These are phyloP conservation scores for Cosmia pyralina DNA, from an alignment of 2,888 invertebrate species.

Conservation along the genomic window DNA sequence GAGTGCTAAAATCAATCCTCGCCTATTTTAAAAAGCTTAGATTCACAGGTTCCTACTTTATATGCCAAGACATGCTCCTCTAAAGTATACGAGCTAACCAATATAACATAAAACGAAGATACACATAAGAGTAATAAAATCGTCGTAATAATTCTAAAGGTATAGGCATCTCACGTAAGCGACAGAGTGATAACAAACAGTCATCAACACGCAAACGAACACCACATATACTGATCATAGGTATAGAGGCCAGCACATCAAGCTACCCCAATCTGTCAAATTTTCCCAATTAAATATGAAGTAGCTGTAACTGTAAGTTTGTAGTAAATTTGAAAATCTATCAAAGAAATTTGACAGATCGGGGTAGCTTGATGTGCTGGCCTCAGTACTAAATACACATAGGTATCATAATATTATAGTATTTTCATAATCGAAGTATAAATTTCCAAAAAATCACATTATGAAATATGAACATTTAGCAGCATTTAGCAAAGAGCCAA, in stretches of 20 bases:
- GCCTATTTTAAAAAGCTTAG: constrained; percentile 5
- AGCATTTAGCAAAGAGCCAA: background rate
- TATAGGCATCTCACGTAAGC: constrained; percentile 44
- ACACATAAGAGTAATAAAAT: constrained; percentile 53
- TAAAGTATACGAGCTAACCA: constrained; percentile 47
- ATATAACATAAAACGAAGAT: constrained; percentile 46
- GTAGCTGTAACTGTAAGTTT: too few species aligned
- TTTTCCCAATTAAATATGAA: too few species aligned
- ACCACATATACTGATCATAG: background rate
- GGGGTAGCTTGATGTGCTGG: too few species aligned
- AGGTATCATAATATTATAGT: background rate
- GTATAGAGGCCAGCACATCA: too few species aligned
- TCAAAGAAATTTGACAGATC: too few species aligned
- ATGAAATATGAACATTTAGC: background rate
- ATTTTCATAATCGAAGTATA: background rate
- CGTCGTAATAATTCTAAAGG: constrained; percentile 53
- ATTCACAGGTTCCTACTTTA: constrained; percentile 21
- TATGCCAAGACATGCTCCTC: constrained; percentile 32
- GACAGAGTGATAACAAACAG: constrained; percentile 45
- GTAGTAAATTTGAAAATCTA: too few species aligned
- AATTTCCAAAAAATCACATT: too few species aligned
- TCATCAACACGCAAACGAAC: constrained; percentile 52
- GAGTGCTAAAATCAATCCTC: constrained; percentile 26
- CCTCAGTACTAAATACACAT: background rate
- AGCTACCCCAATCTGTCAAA: too few species aligned